These are phyloP conservation scores for Neoaliturus tenellus DNA, from an alignment of 2,888 invertebrate species.

Conservation along the genomic window DNA sequence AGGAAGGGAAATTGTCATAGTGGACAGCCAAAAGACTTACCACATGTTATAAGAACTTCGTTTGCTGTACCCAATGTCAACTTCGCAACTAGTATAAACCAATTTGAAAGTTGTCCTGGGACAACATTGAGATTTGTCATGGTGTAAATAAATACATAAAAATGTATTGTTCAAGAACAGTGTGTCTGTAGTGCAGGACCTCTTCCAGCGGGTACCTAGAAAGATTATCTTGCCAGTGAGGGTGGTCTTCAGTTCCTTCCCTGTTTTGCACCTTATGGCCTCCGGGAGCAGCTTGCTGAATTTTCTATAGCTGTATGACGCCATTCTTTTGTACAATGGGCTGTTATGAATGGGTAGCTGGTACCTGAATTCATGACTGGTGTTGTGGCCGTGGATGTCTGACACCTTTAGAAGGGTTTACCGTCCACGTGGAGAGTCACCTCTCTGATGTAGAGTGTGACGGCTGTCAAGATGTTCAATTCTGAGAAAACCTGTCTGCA, in stretches of 20 bases:
- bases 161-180: too few relatives aligned
- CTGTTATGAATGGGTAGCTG: neutral
- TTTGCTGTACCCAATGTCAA: too few relatives aligned
- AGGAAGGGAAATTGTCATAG: too few relatives aligned
- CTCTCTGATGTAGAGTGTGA: neutral
- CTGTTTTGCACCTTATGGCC: neutral
- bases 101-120: too few relatives aligned
- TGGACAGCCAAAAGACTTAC: too few relatives aligned
- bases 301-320: conserved; percentile 2
- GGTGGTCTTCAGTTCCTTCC: neutral
- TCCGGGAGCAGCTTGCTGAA: neutral
- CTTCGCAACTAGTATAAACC: too few relatives aligned
- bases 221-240: neutral
- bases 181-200: neutral
- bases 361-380: neutral
- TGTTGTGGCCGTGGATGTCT: neutral
- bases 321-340: neutral
- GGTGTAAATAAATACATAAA: too few relatives aligned
- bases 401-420: conserved; percentile 12
- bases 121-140: too few relatives aligned
- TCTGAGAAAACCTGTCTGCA: neutral
- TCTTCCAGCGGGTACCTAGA: neutral
- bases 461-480: neutral
- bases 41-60: too few relatives aligned
- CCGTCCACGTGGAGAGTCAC: neutral